Evolutionary conservation across 2,888 invertebrate genomes (phyloP).

Genomic region (Cephus pygmeus): DNA sequence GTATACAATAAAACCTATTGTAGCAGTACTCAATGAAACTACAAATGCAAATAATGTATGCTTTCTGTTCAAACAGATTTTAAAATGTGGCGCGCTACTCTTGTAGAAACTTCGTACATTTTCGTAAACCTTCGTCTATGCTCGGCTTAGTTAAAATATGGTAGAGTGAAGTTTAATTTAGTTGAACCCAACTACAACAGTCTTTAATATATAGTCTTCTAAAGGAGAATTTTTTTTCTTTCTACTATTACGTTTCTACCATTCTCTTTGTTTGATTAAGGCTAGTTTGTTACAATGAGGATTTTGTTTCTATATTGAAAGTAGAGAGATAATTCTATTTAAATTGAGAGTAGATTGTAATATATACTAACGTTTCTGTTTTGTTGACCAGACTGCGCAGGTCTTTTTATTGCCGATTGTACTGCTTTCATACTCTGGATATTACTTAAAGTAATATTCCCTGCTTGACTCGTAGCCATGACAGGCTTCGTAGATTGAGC

Average conservation of each 20-base stretch:
- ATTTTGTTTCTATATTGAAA: not conserved
- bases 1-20: not conserved
- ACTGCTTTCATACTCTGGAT: conserved; percentile 55
- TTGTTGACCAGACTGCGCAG: conserved; percentile 66
- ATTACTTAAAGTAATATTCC: conserved; percentile 54
- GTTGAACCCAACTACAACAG: not conserved
- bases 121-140: not conserved
- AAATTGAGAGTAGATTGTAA: not conserved
- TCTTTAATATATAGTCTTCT: not conserved
- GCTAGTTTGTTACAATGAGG: not conserved
- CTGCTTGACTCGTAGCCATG: conserved; percentile 54
- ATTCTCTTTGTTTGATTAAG: too few species aligned
- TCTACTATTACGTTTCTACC: too few species aligned
- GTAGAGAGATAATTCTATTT: not conserved
- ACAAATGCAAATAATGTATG: not conserved
- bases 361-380: conserved; percentile 54
- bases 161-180: not conserved
- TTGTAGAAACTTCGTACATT: not conserved
- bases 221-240: not conserved
- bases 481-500: conserved; percentile 52
- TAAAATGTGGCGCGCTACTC: too few species aligned
- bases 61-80: too few species aligned
- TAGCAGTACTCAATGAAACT: not conserved
- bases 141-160: too few species aligned
- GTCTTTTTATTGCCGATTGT: conserved; percentile 55